These are phyloP conservation scores for Bombus pascuorum DNA, from an alignment of 1,140 invertebrate genomes.

Conservation along the genomic window DNA sequence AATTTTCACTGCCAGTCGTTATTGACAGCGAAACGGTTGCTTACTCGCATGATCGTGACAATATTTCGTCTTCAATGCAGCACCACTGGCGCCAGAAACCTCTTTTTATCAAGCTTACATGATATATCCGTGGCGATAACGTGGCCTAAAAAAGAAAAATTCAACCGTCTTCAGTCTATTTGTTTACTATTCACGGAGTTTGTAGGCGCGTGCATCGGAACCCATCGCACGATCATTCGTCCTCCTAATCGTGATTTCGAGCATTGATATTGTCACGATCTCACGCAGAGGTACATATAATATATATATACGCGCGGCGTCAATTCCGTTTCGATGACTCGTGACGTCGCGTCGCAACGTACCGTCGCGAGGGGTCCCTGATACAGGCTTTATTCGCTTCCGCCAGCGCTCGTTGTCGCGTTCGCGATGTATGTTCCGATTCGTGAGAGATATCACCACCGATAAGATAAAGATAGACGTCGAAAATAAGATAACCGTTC, in stretches of 20 bases:
- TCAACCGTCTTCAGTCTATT: constrained; percentile 1
- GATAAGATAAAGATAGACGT: constrained; percentile 57
- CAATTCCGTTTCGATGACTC: neutral
- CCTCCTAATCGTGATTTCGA: constrained; percentile 6
- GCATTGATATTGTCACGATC: neutral
- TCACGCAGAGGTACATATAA: neutral
- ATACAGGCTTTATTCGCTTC: neutral
- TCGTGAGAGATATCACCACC: constrained; percentile 31
- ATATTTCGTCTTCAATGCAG: constrained; percentile 31
- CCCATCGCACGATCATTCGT: neutral
- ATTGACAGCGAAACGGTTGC: constrained; percentile 1
- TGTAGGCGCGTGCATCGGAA: neutral
- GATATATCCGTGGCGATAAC: constrained; percentile 57
- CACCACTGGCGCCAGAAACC: constrained; percentile 38
- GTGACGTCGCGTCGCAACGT: neutral
- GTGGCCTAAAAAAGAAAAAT: constrained; percentile 43
- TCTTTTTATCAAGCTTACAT: constrained; percentile 53
- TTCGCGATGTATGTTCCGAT: constrained; percentile 38
- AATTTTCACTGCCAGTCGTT: constrained; percentile 16
- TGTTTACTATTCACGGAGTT: neutral
- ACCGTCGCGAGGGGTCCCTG: constrained; percentile 3
- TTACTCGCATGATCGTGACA: neutral
- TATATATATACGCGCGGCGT: neutral
- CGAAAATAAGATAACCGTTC: constrained; percentile 61
- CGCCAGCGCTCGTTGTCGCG: constrained; percentile 21